These are phyloP conservation scores for Coptodon bakossiorum DNA, from an alignment of 2,113 vertebrate species.

Conservation along the genomic window DNA sequence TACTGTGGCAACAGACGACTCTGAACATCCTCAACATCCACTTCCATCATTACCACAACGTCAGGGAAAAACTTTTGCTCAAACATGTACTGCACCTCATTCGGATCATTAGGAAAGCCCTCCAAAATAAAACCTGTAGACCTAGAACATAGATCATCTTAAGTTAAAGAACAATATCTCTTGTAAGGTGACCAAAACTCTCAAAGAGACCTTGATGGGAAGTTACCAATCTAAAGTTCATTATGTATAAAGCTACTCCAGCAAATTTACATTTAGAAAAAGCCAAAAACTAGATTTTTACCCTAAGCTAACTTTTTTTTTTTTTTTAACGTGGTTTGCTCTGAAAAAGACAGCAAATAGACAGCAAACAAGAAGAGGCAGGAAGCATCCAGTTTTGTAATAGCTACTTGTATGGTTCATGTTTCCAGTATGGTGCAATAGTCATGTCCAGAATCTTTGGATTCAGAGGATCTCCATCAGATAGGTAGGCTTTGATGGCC, in stretches of 20 bases:
- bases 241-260: background rate
- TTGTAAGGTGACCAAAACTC: background rate
- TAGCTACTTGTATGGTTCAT: constrained; percentile 84
- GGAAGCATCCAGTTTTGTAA: background rate
- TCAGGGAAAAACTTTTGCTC: constrained; percentile 83
- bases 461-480: constrained; percentile 67
- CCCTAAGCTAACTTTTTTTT: background rate
- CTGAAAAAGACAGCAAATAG: background rate
- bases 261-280: background rate
- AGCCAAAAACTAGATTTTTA: background rate
- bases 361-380: background rate
- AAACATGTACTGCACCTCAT: constrained; percentile 78
- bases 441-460: constrained; percentile 77
- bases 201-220: background rate
- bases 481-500: constrained; percentile 79
- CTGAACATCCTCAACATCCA: constrained; percentile 73
- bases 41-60: constrained; percentile 67
- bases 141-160: constrained; percentile 56
- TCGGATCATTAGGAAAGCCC: constrained; percentile 79
- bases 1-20: constrained; percentile 74
- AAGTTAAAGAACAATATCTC: background rate
- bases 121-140: constrained; percentile 91
- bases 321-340: rapidly evolving
- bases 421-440: constrained; percentile 81
- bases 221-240: background rate